Base-by-base conservation (phyloP, 1,140 invertebrate genomes). In the Sipha flava region DNA sequence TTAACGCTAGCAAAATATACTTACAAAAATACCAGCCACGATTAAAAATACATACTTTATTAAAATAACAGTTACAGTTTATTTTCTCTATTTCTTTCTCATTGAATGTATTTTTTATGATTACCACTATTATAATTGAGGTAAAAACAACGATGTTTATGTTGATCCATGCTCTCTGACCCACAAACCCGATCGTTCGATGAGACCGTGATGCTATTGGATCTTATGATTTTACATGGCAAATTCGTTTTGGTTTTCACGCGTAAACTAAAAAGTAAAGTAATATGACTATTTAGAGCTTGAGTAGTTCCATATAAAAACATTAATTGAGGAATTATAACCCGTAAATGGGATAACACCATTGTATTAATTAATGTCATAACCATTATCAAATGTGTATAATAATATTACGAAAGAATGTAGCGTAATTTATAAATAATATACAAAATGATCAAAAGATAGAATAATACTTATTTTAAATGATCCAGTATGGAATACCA, bases 111-210 rank as follows among this genome's bases (percentile, higher is more conserved):
- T 59, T 16, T 14, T 1, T 29, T 66, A 40, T 70, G 29, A 29
- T 43, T 43, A 66, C 21, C n/a, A 29, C 47, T 43, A 29, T 45
- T 29, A 47, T 70, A 4, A 10, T 66, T 9, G 40, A 45, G 66
- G 43, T 70, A 70, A 70, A n/a, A 70, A 45, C 64, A 14, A 47
- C 23, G 26, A 70, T 12, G 66, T 47, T 57, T 37, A 77, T 16
- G 37, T n/a, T 77, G 34, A 43, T 75, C 70, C 70, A 54, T 57
- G 73, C 21, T 54, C 47, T 23, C 23, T 77, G 73, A 77, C 73
- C 73, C 73, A 77, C 52, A 77, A 77, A 77, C 73, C 54, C 31
- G 37, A 77, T 59, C 73, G 34, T 59, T 77, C 23, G 34, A 40
- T 59, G 23, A 31, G 37, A 54, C 73, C 34, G 34, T 57, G 73